phyloP scores from a whole-genome alignment of 2,888 invertebrate genomes.

The Elmis aenea region DNA sequence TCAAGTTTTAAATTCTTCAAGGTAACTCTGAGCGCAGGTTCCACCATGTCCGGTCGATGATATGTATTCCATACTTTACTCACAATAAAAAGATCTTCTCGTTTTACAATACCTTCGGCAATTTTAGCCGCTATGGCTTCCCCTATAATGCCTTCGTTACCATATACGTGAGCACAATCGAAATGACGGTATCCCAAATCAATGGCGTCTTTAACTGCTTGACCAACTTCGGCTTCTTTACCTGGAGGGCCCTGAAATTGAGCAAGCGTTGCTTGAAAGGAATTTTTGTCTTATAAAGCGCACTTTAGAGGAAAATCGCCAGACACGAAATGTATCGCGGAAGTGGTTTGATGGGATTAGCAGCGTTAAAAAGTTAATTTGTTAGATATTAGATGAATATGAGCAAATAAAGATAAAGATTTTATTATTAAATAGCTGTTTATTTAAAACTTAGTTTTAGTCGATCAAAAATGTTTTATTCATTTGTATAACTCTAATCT shows the following conservation, averaged over 20 bases:
- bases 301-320: too few species aligned
- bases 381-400: not conserved
- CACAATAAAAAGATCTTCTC: constrained; percentile 64
- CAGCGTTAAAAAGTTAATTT: not conserved
- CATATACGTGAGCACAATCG: constrained; percentile 63
- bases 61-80: constrained; percentile 72
- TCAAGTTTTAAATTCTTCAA: constrained; percentile 64
- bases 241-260: constrained; percentile 8
- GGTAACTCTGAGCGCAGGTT: constrained; percentile 59
- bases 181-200: constrained; percentile 66
- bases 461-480: too few species aligned
- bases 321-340: too few species aligned
- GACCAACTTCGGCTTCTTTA: constrained; percentile 46
- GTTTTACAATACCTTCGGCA: constrained; percentile 56
- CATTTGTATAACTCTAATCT: too few species aligned
- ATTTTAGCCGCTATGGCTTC: constrained; percentile 57
- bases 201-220: constrained; percentile 61
- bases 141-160: constrained; percentile 65
- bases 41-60: constrained; percentile 72
- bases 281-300: too few species aligned
- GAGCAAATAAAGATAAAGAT: not conserved
- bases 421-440: too few species aligned
- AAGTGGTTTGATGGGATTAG: too few species aligned
- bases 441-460: too few species aligned
- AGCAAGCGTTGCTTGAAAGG: not conserved